A percentile compares a stretch with the other conserved stretches of the same genome.
Conservation (phyloP, 2,888 invertebrate species). For the Rhamnusium bicolor region DNA sequence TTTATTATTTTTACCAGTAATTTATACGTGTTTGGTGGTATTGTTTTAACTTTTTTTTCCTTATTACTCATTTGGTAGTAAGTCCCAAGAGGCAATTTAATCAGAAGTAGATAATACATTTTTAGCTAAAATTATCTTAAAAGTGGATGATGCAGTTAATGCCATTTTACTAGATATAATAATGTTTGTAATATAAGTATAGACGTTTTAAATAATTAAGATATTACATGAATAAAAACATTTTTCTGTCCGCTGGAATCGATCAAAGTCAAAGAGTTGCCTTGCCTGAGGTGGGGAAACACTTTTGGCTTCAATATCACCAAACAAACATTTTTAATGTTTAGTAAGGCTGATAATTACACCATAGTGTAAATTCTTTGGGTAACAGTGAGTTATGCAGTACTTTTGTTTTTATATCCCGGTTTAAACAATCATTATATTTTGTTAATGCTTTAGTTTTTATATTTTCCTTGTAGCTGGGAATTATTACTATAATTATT, state of each 20-base stretch:
- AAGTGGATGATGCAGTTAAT: background rate
- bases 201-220: too few species aligned
- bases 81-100: too few species aligned
- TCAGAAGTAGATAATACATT: too few species aligned
- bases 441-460: too few species aligned
- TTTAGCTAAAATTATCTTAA: background rate
- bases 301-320: constrained; percentile 12
- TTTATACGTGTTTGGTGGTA: too few species aligned
- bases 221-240: constrained; percentile 9
- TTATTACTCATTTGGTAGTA: too few species aligned
- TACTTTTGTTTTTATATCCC: background rate
- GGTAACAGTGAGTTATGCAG: background rate
- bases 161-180: too few species aligned
- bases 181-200: too few species aligned
- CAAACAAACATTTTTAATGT: constrained; percentile 8
- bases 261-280: constrained; percentile 35
- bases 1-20: too few species aligned
- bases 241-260: constrained; percentile 38
- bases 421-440: background rate
- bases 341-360: background rate
- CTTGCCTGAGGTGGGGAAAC: constrained; percentile 48
- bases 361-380: background rate
- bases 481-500: background rate
- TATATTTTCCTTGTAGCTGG: background rate
- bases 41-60: too few species aligned